Percentiles rank a stretch among this genome's conserved stretches.
Evolutionary conservation across 35 echinoderm and acorn worm genomes (phyloP).

Genomic region (Diadema setosum): DNA sequence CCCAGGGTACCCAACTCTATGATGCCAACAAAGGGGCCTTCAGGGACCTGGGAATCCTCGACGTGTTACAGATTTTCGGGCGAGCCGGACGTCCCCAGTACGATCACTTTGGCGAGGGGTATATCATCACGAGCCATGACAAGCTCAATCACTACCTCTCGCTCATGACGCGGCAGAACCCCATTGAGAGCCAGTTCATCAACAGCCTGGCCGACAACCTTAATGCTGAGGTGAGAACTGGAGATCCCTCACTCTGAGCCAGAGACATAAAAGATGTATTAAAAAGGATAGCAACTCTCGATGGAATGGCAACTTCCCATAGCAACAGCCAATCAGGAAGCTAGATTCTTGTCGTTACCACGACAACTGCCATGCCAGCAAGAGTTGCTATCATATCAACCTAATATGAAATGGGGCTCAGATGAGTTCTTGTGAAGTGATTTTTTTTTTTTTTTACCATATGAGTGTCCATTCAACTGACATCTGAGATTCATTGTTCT

Average conservation of each 20-base stretch:
- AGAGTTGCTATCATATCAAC: too few relatives aligned
- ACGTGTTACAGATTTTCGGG: conserved; percentile 91
- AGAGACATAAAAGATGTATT: conserved; percentile 92
- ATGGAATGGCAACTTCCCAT: too few relatives aligned
- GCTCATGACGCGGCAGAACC: conserved; percentile 93
- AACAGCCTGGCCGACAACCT: conserved; percentile 76
- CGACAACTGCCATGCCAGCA: too few relatives aligned
- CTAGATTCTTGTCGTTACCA: too few relatives aligned
- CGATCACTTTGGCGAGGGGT: conserved; percentile 84
- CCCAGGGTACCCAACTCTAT: conserved; percentile 96
- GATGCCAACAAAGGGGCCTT: conserved; percentile 96
- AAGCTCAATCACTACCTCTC: conserved; percentile 86
- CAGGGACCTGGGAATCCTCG: conserved; percentile 78
- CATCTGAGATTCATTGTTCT: neutral
- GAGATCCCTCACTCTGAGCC: neutral
- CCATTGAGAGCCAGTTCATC: conserved; percentile 98
- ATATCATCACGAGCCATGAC: conserved; percentile 94
- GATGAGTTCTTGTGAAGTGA: conserved; percentile 63
- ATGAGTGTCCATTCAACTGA: neutral
- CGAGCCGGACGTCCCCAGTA: conserved; percentile 97
- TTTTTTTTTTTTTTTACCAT: neutral
- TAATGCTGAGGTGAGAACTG: conserved; percentile 86
- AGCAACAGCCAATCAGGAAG: too few relatives aligned
- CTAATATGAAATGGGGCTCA: conserved; percentile 33
- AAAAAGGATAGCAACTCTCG: conserved; percentile 92